phyloP scores from a whole-genome alignment of 1,140 invertebrate genomes.

The Trissolcus basalis region DNA sequence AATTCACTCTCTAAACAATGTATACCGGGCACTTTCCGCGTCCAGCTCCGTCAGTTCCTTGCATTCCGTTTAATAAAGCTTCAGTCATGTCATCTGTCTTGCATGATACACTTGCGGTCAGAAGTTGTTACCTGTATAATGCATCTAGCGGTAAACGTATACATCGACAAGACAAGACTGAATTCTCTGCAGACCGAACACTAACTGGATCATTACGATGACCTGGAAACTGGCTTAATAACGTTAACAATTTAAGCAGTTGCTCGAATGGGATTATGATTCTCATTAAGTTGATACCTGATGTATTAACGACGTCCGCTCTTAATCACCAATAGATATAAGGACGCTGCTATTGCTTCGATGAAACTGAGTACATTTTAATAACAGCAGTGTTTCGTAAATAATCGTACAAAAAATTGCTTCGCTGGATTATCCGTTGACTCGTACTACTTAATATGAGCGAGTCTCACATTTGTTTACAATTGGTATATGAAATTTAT shows the following conservation, averaged over 20 bases:
- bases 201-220: slow-evolving; percentile 50
- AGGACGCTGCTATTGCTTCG: neutral
- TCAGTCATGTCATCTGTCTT: too few relatives aligned
- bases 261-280: slow-evolving; percentile 47
- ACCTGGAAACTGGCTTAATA: slow-evolving; percentile 46
- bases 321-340: slow-evolving; percentile 29
- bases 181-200: slow-evolving; percentile 27
- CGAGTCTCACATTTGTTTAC: too few relatives aligned
- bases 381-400: too few relatives aligned
- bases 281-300: slow-evolving; percentile 47
- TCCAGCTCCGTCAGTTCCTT: too few relatives aligned
- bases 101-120: neutral
- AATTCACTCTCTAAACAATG: too few relatives aligned
- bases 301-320: slow-evolving; percentile 31
- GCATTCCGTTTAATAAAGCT: too few relatives aligned
- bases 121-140: neutral
- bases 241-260: slow-evolving; percentile 48
- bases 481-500: too few relatives aligned
- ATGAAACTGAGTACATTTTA: too few relatives aligned
- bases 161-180: slow-evolving; percentile 25
- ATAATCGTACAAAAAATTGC: too few relatives aligned
- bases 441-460: too few relatives aligned
- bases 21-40: too few relatives aligned
- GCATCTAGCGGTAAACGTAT: neutral
- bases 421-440: too few relatives aligned